A percentile compares a stretch with the other conserved stretches of the same genome.
Conservation (phyloP, 1,140 invertebrate genomes). For the Lepidostoma basale region DNA sequence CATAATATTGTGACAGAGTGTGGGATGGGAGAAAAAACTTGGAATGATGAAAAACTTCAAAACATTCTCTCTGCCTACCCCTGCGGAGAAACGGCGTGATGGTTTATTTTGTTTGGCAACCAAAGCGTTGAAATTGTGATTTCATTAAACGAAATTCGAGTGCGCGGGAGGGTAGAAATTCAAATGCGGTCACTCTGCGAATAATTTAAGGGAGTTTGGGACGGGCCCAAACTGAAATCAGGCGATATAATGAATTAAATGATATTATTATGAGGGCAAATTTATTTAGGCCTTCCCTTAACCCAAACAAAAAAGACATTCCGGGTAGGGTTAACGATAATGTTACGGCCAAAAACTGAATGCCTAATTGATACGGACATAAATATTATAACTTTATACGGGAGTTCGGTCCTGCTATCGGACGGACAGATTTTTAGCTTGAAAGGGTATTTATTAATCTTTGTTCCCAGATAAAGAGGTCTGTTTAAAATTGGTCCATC, state of each 20-base stretch:
- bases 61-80: no score
- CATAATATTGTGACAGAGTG: no score
- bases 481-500: no score
- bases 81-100: no score
- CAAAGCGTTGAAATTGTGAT: neutral
- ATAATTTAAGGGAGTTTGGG: neutral
- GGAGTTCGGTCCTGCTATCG: no score
- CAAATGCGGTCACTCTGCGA: neutral
- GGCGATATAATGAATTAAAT: slow-evolving; percentile 7
- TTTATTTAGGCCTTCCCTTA: neutral
- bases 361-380: slow-evolving; percentile 3
- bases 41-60: no score
- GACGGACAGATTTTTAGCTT: no score
- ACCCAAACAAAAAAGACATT: slow-evolving; percentile 11
- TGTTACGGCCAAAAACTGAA: neutral
- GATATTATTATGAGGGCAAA: slow-evolving; percentile 13
- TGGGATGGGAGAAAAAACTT: no score
- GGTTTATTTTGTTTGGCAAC: neutral
- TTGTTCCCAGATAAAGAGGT: neutral
- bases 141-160: neutral
- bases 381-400: no score
- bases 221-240: slow-evolving; percentile 5
- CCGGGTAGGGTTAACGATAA: neutral
- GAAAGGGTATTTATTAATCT: neutral
- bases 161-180: neutral